These are phyloP conservation scores for Cherax destructor DNA, from an alignment of 1,140 invertebrate genomes.

Conservation along the genomic window DNA sequence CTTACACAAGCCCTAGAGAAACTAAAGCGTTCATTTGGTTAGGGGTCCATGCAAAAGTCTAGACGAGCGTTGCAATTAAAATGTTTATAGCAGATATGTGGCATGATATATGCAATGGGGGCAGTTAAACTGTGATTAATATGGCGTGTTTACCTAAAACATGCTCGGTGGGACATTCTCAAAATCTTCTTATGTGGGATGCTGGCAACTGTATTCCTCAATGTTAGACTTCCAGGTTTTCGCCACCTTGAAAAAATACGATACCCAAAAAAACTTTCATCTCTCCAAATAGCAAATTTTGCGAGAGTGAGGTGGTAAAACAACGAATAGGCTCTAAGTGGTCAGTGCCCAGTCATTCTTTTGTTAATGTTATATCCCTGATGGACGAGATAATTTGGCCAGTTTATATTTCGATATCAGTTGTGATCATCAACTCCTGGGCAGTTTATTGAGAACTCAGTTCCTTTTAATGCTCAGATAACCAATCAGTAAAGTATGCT, in stretches of 20 bases:
- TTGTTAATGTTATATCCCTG: conserved; percentile 35
- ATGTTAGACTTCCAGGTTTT: background rate
- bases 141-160: conserved; percentile 23
- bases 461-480: conserved; percentile 39
- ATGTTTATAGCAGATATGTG: conserved; percentile 65
- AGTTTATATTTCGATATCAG: conserved; percentile 46
- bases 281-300: background rate
- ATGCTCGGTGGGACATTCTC: conserved; percentile 6
- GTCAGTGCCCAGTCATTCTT: background rate
- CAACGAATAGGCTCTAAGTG: background rate
- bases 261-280: conserved; percentile 9
- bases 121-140: conserved; percentile 61
- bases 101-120: conserved; percentile 58
- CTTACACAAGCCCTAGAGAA: conserved; percentile 37
- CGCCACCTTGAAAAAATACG: conserved; percentile 20
- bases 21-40: conserved; percentile 56
- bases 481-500: conserved; percentile 42
- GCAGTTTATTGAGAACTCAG: conserved; percentile 31
- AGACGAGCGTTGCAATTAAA: conserved; percentile 61
- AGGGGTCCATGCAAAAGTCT: conserved; percentile 34
- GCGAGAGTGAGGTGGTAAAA: conserved; percentile 8
- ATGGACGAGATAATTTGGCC: conserved; percentile 23
- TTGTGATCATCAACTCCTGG: conserved; percentile 27
- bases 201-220: conserved; percentile 13
- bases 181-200: background rate